These are phyloP conservation scores for Hirtodrosophila duncani DNA, from an alignment of 2,888 invertebrate species.

Conservation along the genomic window DNA sequence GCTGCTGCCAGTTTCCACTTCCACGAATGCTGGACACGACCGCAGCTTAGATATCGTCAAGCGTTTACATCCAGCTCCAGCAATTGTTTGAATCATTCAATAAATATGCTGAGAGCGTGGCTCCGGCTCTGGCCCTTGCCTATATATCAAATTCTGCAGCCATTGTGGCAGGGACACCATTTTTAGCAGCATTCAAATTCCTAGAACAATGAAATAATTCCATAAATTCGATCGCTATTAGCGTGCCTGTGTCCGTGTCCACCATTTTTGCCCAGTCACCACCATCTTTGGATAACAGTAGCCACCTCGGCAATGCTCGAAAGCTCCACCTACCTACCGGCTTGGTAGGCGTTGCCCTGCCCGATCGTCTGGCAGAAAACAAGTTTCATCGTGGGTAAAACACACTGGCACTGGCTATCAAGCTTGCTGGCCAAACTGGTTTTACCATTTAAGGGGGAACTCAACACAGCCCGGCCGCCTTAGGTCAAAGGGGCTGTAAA, in stretches of 20 bases:
- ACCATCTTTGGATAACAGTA: conserved; percentile 49
- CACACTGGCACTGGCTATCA: conserved; percentile 2
- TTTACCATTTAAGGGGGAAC: conserved; percentile 43
- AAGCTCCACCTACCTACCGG: conserved; percentile 64
- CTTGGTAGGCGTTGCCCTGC: conserved; percentile 52
- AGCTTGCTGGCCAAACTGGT: conserved; percentile 46
- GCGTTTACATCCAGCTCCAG: conserved; percentile 10
- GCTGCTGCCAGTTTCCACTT: neutral
- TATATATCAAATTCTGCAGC: conserved; percentile 62
- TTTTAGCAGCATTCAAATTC: conserved; percentile 64
- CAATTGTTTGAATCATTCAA: conserved; percentile 57
- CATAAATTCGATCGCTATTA: conserved; percentile 72
- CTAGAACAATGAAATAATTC: conserved; percentile 74
- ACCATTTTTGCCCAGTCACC: conserved; percentile 69
- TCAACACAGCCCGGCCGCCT: conserved; percentile 54
- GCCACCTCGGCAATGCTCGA: conserved; percentile 25
- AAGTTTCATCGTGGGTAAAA: conserved; percentile 51
- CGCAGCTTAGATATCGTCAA: too few species aligned
- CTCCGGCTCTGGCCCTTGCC: conserved; percentile 5
- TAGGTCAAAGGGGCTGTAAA: conserved; percentile 15
- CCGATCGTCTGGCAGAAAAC: conserved; percentile 52
- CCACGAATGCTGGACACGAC: neutral
- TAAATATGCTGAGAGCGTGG: conserved; percentile 50
- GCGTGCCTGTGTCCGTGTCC: too few species aligned
- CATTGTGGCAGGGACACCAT: conserved; percentile 57